These are phyloP conservation scores for Adelognathus sp. DNA, from an alignment of 2,888 invertebrate genomes.

Conservation along the genomic window DNA sequence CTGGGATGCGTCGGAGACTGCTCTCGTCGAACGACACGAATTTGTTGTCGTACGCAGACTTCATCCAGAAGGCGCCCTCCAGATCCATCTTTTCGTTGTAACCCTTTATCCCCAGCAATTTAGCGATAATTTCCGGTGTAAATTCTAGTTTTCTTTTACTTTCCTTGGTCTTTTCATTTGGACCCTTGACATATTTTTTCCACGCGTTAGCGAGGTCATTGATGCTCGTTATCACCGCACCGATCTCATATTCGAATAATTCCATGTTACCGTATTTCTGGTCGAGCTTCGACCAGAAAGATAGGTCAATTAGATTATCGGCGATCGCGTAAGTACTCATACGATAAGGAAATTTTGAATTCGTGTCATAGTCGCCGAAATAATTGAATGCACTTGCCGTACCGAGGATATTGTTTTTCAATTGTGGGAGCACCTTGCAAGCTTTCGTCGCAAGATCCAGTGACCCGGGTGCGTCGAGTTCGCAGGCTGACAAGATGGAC, in stretches of 20 bases:
- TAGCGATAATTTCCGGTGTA: constrained; percentile 80
- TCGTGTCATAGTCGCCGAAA: constrained; percentile 79
- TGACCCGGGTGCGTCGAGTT: constrained; percentile 81
- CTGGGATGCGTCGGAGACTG: constrained; percentile 82
- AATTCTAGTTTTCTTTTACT: background rate
- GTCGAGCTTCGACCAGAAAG: constrained; percentile 70
- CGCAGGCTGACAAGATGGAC: constrained; percentile 83
- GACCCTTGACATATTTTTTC: background rate
- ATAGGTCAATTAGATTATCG: constrained; percentile 83
- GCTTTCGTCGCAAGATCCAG: constrained; percentile 81
- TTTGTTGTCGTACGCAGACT: constrained; percentile 81
- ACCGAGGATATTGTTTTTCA: constrained; percentile 79
- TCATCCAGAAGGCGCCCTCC: constrained; percentile 83
- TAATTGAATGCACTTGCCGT: constrained; percentile 82
- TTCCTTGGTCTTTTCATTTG: background rate
- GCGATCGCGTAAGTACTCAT: constrained; percentile 82
- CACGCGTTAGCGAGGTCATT: constrained; percentile 73
- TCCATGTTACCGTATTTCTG: constrained; percentile 78
- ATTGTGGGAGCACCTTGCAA: constrained; percentile 76
- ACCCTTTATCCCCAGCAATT: constrained; percentile 84
- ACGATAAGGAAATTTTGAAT: constrained; percentile 81
- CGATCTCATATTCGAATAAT: constrained; percentile 62
- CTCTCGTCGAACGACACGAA: constrained; percentile 83
- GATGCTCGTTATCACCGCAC: constrained; percentile 81
- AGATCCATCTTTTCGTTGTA: constrained; percentile 82